phyloP scores from a whole-genome alignment of 2,797 vertebrate genomes.

The Arrhamphus sclerolepis region DNA sequence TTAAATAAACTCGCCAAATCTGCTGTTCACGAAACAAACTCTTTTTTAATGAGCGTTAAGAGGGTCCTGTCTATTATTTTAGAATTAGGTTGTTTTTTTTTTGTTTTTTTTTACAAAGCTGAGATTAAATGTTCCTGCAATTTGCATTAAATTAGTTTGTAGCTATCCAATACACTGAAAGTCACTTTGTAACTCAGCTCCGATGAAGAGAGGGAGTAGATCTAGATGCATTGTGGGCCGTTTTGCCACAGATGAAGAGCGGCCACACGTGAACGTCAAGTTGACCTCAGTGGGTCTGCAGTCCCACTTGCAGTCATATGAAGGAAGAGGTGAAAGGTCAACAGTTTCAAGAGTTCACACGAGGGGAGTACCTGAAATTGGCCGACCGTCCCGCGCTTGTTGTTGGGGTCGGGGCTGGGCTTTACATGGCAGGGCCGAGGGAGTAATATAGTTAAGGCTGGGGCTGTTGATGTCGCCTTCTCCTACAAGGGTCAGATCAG shows the following conservation, averaged over 20 bases:
- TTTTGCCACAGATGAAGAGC: constrained; percentile 30
- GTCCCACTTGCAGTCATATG: constrained; percentile 37
- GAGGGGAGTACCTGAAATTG: constrained; percentile 92
- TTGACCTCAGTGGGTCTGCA: constrained; percentile 32
- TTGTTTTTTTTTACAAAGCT: constrained; percentile 19
- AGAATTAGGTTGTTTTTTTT: constrained; percentile 8
- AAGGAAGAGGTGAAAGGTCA: constrained; percentile 43
- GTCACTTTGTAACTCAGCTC: constrained; percentile 4
- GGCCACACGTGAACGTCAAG: constrained; percentile 20
- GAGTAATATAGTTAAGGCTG: constrained; percentile 88
- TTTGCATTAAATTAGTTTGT: not conserved
- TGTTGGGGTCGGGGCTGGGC: constrained; percentile 57
- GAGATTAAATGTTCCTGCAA: not conserved
- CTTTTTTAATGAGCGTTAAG: constrained; percentile 3
- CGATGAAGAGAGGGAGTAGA: constrained; percentile 39
- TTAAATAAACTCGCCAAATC: constrained; percentile 4
- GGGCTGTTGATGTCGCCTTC: constrained; percentile 94
- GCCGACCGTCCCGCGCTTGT: constrained; percentile 74
- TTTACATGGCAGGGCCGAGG: constrained; percentile 70
- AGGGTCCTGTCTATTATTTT: too few species aligned
- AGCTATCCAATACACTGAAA: constrained; percentile 6
- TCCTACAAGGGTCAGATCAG: constrained; percentile 83
- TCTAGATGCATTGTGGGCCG: constrained; percentile 62
- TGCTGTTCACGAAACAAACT: constrained; percentile 9
- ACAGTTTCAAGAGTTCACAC: constrained; percentile 78